Base-by-base conservation (phyloP, 2,888 invertebrate genomes). In the Spilarctia lutea region DNA sequence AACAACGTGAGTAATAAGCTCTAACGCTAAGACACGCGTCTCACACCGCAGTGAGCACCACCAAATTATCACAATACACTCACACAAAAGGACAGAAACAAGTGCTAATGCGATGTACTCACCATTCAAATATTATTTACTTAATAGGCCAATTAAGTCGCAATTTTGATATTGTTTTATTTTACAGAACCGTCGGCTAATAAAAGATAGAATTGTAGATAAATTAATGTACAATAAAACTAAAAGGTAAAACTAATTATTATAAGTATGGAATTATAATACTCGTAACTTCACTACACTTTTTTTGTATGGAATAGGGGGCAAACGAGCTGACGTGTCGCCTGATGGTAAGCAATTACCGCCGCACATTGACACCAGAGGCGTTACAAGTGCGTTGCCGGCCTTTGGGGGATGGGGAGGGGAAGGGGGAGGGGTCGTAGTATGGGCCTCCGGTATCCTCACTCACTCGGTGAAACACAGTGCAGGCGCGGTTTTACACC, bases 51-150 rank as follows among this genome's bases (percentile, higher is more conserved):
- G 74, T 77, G 71, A 76, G 92, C 89, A 91, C 91, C 92, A 92
- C 91, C 91, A 92, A 93, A 94, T 94, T 94, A 94, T 93, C 93
- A 94, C 93, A 85, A 88, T 81, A 72, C 84, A 85, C 83, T 84
- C 83, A 81, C 81, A 88, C 88, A 90, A 89, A 87, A 85, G 83
- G 84, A 86, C 77, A 79, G 81, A 81, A 79, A 79, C 76, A 83
- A 82, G 80, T 79, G 80, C 72, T 81, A 83, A 84, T 63, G 63
- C 8, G 42, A 42, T 30, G 63, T 30, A 63, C 77, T 78, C 85
- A 79, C 77, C 72, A 68, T 74, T 74, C 75, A 83, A 83, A 84
- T 74, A 81, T 79, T 72, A 75, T 77, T 77, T 80, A 76, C 76
- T 72, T 83, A 83, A 82, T 80, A 76, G 79, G 56, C 67, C 81